Evolutionary conservation across 2,113 vertebrate genomes (phyloP), one percentile per base, ranked within the genome.

Genomic region (Apeltes quadracus): DNA sequence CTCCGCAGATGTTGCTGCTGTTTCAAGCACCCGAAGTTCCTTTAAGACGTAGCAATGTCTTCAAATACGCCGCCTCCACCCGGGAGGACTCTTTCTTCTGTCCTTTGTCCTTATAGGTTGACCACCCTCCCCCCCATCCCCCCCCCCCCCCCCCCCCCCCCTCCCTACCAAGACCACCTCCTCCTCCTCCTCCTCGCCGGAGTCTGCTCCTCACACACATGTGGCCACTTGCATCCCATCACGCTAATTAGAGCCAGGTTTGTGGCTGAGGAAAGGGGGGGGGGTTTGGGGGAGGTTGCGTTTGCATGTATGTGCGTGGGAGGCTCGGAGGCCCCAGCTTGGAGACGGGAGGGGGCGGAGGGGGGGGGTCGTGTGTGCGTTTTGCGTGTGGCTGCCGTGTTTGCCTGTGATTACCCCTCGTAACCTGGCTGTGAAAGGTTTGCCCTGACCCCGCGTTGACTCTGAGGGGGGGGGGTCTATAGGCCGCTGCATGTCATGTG

Each of bases 241-340:
- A 85, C 72, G 67, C 64, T 94, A 95, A 94, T 94, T 86, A 92
- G 90, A 94, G 83, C 92, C 94, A 94, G 93, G 83, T 90, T 92
- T 92, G 82, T 78, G 87, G 88, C 80, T 57, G 81, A 61, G 68
- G 69, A 71, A 62, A 69, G 64, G 81, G 68, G 77, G 79, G 87
- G 76, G 78, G 71, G 84, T 59, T 18, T 9, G n/a, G n/a, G 16
- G 8, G 18, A 20, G 10, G 14, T 25, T 29, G 6, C 23, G 54
- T 61, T 63, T 88, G 79, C 73, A 70, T 81, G 81, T 76, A 34
- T 76, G 82, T 79, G 81, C 65, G 66, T 43, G 71, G 61, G 63
- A 70, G 48, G 50, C 59, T 53, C 20, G 70, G 79, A 54, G 38
- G 58, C 29, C 32, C 12, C 43, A 65, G 32, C 63, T 48, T 53